Conservation (phyloP, 1,140 invertebrate genomes). For the Aphis craccivora region DNA sequence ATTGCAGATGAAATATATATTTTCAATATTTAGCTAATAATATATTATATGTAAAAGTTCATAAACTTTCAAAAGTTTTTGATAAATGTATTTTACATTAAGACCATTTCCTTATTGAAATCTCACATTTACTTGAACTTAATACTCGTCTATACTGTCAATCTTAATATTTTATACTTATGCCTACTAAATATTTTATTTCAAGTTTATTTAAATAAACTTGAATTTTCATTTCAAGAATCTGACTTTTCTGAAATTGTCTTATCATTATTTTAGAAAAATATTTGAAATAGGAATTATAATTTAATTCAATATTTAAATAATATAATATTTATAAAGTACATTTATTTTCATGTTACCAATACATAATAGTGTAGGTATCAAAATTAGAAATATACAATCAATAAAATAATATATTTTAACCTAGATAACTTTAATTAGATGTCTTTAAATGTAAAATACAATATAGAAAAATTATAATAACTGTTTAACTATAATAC, state of each 20-base stretch:
- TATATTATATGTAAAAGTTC: background rate
- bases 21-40: background rate
- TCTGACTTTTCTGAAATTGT: background rate
- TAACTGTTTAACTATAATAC: too few species aligned
- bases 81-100: constrained; percentile 20
- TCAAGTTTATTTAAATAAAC: background rate
- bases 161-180: background rate
- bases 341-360: background rate
- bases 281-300: background rate
- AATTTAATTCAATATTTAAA: background rate
- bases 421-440: too few species aligned
- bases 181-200: background rate
- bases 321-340: background rate
- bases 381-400: too few species aligned
- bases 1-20: background rate
- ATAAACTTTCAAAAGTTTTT: background rate
- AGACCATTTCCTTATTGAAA: background rate
- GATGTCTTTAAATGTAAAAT: too few species aligned
- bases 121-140: background rate
- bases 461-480: too few species aligned
- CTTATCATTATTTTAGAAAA: background rate
- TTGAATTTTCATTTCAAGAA: background rate
- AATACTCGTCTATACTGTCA: background rate
- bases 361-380: too few species aligned
- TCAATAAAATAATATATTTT: too few species aligned